Evolutionary conservation across 2,797 vertebrate species (phyloP), one percentile per base, ranked within the genome.

Genomic region (Macropus fuliginosus): DNA sequence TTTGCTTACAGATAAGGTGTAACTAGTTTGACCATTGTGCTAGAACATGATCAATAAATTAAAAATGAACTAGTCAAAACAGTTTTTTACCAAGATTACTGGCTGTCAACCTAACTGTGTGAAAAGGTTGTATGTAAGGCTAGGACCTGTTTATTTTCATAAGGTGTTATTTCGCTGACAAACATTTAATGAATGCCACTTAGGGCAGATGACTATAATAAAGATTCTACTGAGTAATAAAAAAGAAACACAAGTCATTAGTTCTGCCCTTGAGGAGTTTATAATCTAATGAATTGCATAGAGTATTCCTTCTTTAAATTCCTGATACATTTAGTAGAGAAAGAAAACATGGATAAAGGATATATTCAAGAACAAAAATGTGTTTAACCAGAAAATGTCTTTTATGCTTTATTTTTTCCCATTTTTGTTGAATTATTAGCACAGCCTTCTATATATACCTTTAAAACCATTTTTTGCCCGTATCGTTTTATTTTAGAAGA

Each of bases 401-500:
- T 46, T 87, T 74, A 40, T 46, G 55, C 90, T 96, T 98, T 98
- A 95, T 97, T 98, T 97, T 98, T 28, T 98, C 97, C 6, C 94
- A 91, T 98, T 91, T 98, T 96, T 95, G 91, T 97, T 97, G 95
- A 96, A 93, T 16, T 96, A 92, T 96, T 97, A 97, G 97, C 96
- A 98, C 97, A 97, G 91, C 91, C 0, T 97, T 97, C 96, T 97
- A 97, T 93, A 97, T 93, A 97, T 96, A 97, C 93, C 95, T 91
- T 92, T 92, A 92, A 98, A 97, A 97, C 96, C 95, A 97, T 95
- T 57, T 57, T 98, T 98, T 97, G 97, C 96, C 97, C 93, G 97
- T 98, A 91, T 55, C 93, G 92, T 40, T 97, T 96, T 87, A 91
- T 95, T 96, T 96, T 95, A 95, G 50, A 96, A 95, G 50, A 96